These are phyloP conservation scores for Notoglanidium macrostoma DNA, from an alignment of 2,797 vertebrate species.

Conservation along the genomic window DNA sequence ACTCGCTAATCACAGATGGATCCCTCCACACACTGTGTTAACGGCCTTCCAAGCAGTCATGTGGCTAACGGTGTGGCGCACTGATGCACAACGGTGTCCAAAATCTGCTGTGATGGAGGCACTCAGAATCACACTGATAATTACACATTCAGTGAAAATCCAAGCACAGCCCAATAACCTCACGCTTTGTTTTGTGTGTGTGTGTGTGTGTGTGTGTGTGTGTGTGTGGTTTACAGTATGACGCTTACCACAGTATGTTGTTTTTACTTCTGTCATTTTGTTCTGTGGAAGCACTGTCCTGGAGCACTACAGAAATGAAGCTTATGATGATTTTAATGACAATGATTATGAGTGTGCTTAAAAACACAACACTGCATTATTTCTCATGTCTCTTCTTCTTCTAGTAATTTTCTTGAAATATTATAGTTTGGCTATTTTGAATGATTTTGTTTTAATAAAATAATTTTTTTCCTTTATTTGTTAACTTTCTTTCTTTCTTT, in stretches of 20 bases:
- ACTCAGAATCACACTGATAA: conserved; percentile 16
- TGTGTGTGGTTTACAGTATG: not conserved
- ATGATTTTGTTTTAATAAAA: not conserved
- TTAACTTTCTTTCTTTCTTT: not conserved
- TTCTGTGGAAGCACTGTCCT: not conserved
- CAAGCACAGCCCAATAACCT: conserved; percentile 22
- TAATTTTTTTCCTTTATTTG: not conserved
- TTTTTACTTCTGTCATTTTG: not conserved
- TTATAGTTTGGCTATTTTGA: not conserved
- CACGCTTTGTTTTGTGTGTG: not conserved
- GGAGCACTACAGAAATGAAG: not conserved
- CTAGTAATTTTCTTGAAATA: not conserved
- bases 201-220: conserved; percentile 2
- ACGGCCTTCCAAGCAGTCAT: conserved; percentile 33
- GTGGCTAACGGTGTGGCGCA: conserved; percentile 7
- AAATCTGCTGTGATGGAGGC: not conserved
- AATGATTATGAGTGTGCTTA: not conserved
- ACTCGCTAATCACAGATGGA: conserved; percentile 36
- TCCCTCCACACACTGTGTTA: conserved; percentile 4
- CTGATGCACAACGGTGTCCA: not conserved
- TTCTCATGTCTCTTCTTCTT: not conserved
- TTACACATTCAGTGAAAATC: conserved; percentile 28
- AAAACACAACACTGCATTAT: not conserved
- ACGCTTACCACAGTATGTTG: not conserved
- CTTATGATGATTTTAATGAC: not conserved